A percentile compares a stretch with the other conserved stretches of the same genome.
These are phyloP conservation scores for Stramonita haemastoma DNA, from an alignment of 2,888 invertebrate genomes.

Conservation along the genomic window DNA sequence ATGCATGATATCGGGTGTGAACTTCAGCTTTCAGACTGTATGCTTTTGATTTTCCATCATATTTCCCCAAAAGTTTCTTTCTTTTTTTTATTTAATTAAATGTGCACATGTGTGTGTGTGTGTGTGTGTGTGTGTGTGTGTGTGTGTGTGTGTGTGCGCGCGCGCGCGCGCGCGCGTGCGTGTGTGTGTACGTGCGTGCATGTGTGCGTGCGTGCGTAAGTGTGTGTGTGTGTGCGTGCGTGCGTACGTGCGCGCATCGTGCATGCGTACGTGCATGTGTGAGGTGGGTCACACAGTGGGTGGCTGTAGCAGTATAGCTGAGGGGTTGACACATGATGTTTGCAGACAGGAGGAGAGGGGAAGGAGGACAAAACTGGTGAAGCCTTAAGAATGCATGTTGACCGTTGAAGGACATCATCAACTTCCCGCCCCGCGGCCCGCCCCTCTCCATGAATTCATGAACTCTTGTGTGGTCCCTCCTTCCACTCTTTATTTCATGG, in stretches of 20 bases:
- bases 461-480: too few species aligned
- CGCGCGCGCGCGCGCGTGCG: neutral
- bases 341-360: neutral
- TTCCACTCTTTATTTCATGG: too few species aligned
- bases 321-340: too few species aligned
- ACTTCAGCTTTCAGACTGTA: too few species aligned
- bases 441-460: too few species aligned
- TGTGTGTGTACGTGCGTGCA: neutral
- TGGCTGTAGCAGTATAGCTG: too few species aligned
- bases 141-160: constrained; percentile 20
- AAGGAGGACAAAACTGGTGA: neutral
- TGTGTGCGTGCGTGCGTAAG: neutral
- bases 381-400: too few species aligned
- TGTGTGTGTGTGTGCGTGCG: neutral
- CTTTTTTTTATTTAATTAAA: neutral
- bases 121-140: constrained; percentile 8
- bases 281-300: neutral
- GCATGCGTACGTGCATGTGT: neutral
- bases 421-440: too few species aligned
- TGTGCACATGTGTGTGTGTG: neutral
- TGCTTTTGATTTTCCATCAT: too few species aligned
- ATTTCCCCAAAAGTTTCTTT: too few species aligned
- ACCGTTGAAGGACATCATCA: too few species aligned
- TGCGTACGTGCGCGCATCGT: neutral
- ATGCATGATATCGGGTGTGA: too few species aligned